Evolutionary conservation across 1,140 invertebrate species (phyloP).

Genomic region (Cotesia chilonis): DNA sequence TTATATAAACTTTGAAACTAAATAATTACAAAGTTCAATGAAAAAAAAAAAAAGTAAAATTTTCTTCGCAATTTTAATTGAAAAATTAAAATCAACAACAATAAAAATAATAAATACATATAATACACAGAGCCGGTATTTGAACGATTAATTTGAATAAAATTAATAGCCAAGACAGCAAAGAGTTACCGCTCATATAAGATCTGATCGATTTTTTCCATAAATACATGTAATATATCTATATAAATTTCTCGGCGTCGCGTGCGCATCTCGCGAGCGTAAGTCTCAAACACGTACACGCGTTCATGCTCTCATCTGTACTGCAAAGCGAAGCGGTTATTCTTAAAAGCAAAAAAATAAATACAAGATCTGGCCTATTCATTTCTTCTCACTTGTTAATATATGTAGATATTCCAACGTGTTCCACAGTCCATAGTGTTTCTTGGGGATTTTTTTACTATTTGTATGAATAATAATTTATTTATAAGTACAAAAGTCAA

Average conservation of each 20-base stretch:
- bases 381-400: constrained; percentile 9
- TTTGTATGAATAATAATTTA: neutral
- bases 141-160: neutral
- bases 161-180: neutral
- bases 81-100: too few species aligned
- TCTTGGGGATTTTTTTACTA: neutral
- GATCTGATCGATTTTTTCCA: constrained; percentile 2
- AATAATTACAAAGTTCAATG: too few species aligned
- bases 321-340: neutral
- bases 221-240: constrained; percentile 22
- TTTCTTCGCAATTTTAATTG: too few species aligned
- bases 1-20: too few species aligned
- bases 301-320: neutral
- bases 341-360: neutral
- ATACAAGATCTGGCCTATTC: too few species aligned
- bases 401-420: neutral
- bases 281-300: constrained; percentile 16
- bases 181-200: constrained; percentile 7
- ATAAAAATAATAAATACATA: constrained; percentile 37
- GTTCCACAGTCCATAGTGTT: neutral
- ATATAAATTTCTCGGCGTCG: constrained; percentile 40
- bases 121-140: constrained; percentile 26
- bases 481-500: neutral
- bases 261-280: constrained; percentile 35
- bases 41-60: too few species aligned